A percentile compares a stretch with the other conserved stretches of the same genome.
These are phyloP conservation scores for Lagopus leucura DNA, from an alignment of 2,113 vertebrate genomes.

Conservation along the genomic window DNA sequence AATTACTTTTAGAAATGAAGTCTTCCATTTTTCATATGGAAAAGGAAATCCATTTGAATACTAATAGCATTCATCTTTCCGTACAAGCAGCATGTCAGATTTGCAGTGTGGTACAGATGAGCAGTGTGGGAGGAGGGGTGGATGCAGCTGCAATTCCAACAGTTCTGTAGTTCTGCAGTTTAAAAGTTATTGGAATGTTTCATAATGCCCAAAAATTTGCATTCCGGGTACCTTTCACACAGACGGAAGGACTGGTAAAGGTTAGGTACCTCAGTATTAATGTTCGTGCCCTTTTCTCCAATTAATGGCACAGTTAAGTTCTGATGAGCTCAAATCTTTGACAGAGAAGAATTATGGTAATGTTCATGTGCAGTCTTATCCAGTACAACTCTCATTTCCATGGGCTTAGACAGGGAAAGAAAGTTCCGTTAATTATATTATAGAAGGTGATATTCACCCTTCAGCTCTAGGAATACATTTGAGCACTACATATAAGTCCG, in stretches of 20 bases:
- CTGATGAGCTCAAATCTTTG: constrained; percentile 52
- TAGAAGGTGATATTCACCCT: constrained; percentile 38
- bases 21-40: not conserved
- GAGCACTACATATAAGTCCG: not conserved
- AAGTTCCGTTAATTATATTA: constrained; percentile 37
- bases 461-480: not conserved
- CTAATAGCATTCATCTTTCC: not conserved
- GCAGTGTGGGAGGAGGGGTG: not conserved
- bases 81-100: not conserved
- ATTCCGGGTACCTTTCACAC: constrained; percentile 28
- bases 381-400: not conserved
- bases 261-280: not conserved
- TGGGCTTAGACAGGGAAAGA: constrained; percentile 12
- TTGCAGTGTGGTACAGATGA: not conserved
- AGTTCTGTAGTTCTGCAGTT: constrained; percentile 34
- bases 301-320: constrained; percentile 33
- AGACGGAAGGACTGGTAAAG: constrained; percentile 20
- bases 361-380: constrained; percentile 40
- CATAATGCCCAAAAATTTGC: constrained; percentile 47
- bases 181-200: constrained; percentile 52
- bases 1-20: constrained; percentile 41
- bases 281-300: constrained; percentile 52
- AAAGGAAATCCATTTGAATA: constrained; percentile 19
- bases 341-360: constrained; percentile 41
- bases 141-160: constrained; percentile 21